phyloP scores from a whole-genome alignment of 2,113 vertebrate species.

The Nycticorax nycticorax region DNA sequence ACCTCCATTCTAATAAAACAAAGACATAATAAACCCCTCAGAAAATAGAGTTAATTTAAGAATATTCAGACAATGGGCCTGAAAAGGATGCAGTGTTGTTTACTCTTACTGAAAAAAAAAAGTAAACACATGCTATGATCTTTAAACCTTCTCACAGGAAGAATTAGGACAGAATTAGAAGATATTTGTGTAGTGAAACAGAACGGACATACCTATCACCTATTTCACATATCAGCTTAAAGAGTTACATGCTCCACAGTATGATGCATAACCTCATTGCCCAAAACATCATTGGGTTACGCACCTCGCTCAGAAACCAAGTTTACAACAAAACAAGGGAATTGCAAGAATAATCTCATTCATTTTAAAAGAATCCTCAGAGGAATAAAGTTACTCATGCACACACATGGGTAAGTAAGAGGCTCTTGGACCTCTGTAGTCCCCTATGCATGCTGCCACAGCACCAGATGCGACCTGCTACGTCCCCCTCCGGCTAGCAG shows the following conservation, averaged over 20 bases:
- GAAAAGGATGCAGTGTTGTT: neutral
- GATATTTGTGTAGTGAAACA: neutral
- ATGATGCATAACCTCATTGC: neutral
- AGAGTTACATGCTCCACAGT: neutral
- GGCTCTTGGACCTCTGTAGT: neutral
- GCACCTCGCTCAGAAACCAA: neutral
- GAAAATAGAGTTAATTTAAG: neutral
- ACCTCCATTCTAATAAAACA: neutral
- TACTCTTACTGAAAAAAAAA: neutral
- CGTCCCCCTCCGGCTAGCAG: rapidly evolving
- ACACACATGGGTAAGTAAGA: neutral
- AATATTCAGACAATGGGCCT: neutral
- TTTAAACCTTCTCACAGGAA: neutral
- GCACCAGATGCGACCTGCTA: neutral
- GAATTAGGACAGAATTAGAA: neutral
- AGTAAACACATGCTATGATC: neutral
- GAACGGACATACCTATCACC: neutral
- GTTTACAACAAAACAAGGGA: neutral
- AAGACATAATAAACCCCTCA: rapidly evolving
- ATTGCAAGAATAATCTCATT: neutral
- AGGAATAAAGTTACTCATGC: neutral
- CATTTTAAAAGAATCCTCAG: neutral
- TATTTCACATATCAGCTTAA: neutral
- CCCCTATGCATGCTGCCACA: neutral
- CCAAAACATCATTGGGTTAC: neutral